Evolutionary conservation across 2,888 invertebrate genomes (phyloP).

Genomic region (Eupithecia insigniata): DNA sequence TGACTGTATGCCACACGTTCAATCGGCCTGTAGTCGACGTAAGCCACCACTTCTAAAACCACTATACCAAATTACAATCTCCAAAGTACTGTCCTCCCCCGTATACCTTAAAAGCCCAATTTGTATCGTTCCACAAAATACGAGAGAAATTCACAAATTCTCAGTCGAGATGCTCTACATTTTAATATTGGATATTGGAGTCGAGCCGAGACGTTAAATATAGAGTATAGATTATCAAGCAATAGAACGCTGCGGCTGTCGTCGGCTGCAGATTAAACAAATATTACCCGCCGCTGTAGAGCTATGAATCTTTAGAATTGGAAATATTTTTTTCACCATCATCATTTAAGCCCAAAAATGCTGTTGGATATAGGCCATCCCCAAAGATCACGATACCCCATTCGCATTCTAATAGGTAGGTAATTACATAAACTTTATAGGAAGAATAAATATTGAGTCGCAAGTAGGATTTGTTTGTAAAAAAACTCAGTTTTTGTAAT

Average conservation of each 20-base stretch:
- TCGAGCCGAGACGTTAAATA: slow-evolving; percentile 66
- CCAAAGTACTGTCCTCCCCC: neutral
- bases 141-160: slow-evolving; percentile 27
- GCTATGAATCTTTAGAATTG: slow-evolving; percentile 19
- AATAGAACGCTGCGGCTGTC: slow-evolving; percentile 73
- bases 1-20: neutral
- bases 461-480: neutral
- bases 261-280: slow-evolving; percentile 80
- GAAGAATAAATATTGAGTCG: neutral
- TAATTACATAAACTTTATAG: neutral
- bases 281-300: slow-evolving; percentile 69
- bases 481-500: neutral
- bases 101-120: slow-evolving; percentile 19
- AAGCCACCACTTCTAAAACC: neutral
- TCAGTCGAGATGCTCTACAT: slow-evolving; percentile 29
- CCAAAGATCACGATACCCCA: neutral
- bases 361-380: neutral
- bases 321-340: slow-evolving; percentile 8
- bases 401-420: neutral
- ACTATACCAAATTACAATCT: slow-evolving; percentile 5
- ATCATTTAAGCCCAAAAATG: neutral
- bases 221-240: slow-evolving; percentile 73
- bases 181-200: slow-evolving; percentile 44
- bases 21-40: neutral
- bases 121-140: slow-evolving; percentile 28